These are phyloP conservation scores for Cydia fagiglandana DNA, from an alignment of 1,140 invertebrate genomes.

Conservation along the genomic window DNA sequence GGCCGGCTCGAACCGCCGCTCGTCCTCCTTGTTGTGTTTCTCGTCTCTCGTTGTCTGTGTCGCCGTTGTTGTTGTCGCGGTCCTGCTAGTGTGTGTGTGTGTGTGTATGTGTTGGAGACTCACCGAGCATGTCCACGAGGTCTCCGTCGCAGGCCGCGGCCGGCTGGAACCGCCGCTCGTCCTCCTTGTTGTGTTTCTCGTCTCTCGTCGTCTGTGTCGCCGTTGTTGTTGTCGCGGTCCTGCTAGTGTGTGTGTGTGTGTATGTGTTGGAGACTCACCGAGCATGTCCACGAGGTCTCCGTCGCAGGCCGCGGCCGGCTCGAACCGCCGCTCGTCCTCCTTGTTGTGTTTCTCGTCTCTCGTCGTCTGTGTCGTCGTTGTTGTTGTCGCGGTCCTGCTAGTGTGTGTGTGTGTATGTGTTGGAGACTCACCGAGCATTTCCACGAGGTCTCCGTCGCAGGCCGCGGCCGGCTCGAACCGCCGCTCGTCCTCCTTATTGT, in stretches of 20 bases:
- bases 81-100: too few relatives aligned
- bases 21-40: conserved; percentile 82
- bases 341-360: conserved; percentile 52
- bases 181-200: conserved; percentile 79
- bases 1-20: conserved; percentile 89
- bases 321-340: conserved; percentile 89
- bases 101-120: conserved; percentile 36
- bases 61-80: too few relatives aligned
- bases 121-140: conserved; percentile 94
- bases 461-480: conserved; percentile 95
- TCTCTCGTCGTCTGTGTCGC: too few relatives aligned
- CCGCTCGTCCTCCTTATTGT: conserved; percentile 85
- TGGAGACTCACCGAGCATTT: conserved; percentile 86
- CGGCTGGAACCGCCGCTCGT: conserved; percentile 94
- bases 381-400: too few relatives aligned
- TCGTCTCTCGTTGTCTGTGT: too few relatives aligned
- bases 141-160: conserved; percentile 92
- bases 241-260: neutral
- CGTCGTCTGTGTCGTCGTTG: too few relatives aligned
- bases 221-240: too few relatives aligned
- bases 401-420: neutral
- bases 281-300: conserved; percentile 96
- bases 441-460: conserved; percentile 94
- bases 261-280: conserved; percentile 73
- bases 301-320: conserved; percentile 91